Percentiles rank a stretch among this genome's conserved stretches.
Evolutionary conservation across 1,140 invertebrate species (phyloP).

Genomic region (silkworm (Bombyx mori)): DNA sequence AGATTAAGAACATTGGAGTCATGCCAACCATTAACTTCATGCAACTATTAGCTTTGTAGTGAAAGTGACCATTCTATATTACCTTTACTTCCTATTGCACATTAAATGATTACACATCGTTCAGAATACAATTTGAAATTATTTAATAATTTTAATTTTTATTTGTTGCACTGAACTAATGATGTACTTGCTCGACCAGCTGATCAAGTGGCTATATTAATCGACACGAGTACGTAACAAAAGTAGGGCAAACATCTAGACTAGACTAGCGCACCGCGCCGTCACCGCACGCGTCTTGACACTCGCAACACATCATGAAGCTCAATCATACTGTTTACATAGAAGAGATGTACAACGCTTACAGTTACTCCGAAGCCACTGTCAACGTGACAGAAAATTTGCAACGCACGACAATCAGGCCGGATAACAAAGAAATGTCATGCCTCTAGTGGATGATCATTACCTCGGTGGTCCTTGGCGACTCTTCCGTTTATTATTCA

Average conservation of each 20-base stretch:
- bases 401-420: slow-evolving; percentile 26
- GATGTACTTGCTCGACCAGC: slow-evolving; percentile 36
- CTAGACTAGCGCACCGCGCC: slow-evolving; percentile 35
- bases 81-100: slow-evolving; percentile 18
- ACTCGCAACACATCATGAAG: slow-evolving; percentile 22
- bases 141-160: background rate
- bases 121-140: background rate
- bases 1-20: slow-evolving; percentile 33
- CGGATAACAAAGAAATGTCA: slow-evolving; percentile 66
- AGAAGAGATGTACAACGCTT: slow-evolving; percentile 31
- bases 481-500: slow-evolving; percentile 74
- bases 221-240: slow-evolving; percentile 51
- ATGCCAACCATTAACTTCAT: slow-evolving; percentile 28
- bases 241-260: slow-evolving; percentile 67
- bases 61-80: slow-evolving; percentile 20
- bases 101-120: background rate
- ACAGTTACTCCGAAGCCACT: slow-evolving; percentile 30
- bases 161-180: background rate
- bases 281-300: slow-evolving; percentile 27
- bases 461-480: slow-evolving; percentile 73
- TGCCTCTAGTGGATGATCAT: slow-evolving; percentile 45
- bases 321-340: slow-evolving; percentile 56
- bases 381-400: slow-evolving; percentile 54
- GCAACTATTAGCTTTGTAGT: slow-evolving; percentile 11
- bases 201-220: slow-evolving; percentile 66